phyloP scores from a whole-genome alignment of 2,113 vertebrate species.

The Ceyx margarethae region DNA sequence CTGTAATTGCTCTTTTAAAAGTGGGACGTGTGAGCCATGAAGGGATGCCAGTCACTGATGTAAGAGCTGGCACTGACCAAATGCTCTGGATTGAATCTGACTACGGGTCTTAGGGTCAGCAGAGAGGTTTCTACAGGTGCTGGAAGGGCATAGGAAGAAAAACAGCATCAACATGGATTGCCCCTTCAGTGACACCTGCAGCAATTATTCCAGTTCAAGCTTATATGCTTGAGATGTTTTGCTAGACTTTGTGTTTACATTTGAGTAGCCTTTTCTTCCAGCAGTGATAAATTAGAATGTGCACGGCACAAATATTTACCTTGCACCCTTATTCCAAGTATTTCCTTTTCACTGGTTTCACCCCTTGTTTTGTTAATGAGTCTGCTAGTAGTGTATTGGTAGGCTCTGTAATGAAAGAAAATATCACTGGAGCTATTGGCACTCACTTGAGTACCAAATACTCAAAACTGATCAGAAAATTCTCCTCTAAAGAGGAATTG shows the following conservation, averaged over 20 bases:
- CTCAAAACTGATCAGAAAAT: constrained; percentile 30
- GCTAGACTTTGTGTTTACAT: constrained; percentile 27
- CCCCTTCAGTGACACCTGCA: constrained; percentile 17
- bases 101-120: constrained; percentile 39
- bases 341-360: constrained; percentile 56
- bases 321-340: constrained; percentile 72
- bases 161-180: constrained; percentile 32
- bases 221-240: constrained; percentile 10
- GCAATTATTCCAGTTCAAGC: constrained; percentile 4
- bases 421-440: background rate
- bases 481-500: constrained; percentile 15
- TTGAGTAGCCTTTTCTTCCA: constrained; percentile 40
- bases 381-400: background rate
- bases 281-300: constrained; percentile 62
- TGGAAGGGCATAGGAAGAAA: constrained; percentile 26
- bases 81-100: constrained; percentile 12
- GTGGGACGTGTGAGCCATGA: background rate
- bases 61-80: constrained; percentile 61
- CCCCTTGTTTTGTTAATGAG: constrained; percentile 38
- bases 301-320: constrained; percentile 63
- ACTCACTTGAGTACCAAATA: background rate
- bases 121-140: constrained; percentile 62
- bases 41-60: constrained; percentile 47
- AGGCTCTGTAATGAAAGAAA: background rate
- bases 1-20: constrained; percentile 1